phyloP scores from a whole-genome alignment of 1,140 invertebrate species.

The Gonatopus flavifemur region DNA sequence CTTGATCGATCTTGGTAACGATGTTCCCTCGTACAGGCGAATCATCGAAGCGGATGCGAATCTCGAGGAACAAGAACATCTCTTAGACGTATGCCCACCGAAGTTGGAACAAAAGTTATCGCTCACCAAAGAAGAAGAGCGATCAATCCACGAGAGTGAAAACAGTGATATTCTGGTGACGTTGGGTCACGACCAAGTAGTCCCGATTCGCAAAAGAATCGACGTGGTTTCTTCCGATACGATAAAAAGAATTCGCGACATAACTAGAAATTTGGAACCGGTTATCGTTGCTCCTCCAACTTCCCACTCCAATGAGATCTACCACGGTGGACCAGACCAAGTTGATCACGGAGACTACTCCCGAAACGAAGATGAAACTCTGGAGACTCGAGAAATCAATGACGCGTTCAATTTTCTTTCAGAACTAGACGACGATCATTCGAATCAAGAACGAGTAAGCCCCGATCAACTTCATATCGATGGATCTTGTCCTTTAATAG shows the following conservation, averaged over 20 bases:
- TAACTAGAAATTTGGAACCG: slow-evolving; percentile 52
- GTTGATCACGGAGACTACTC: slow-evolving; percentile 13
- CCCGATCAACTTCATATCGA: slow-evolving; percentile 1
- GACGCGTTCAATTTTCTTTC: slow-evolving; percentile 50
- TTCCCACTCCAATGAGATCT: too few species aligned
- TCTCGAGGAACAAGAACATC: slow-evolving; percentile 50
- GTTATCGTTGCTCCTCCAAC: slow-evolving; percentile 37
- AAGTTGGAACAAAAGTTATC: slow-evolving; percentile 52
- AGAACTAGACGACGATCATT: slow-evolving; percentile 44
- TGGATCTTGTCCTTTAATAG: too few species aligned
- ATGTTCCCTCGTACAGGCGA: slow-evolving; percentile 31
- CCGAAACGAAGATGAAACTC: slow-evolving; percentile 31
- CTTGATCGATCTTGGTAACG: slow-evolving; percentile 50
- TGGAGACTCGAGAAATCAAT: slow-evolving; percentile 43
- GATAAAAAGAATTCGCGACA: slow-evolving; percentile 50
- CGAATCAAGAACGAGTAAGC: slow-evolving; percentile 21
- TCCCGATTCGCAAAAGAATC: slow-evolving; percentile 48
- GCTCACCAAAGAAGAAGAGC: slow-evolving; percentile 33
- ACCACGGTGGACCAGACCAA: slow-evolving; percentile 18
- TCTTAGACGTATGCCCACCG: slow-evolving; percentile 52
- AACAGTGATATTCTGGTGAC: slow-evolving; percentile 46
- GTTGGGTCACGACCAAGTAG: slow-evolving; percentile 50
- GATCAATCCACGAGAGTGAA: slow-evolving; percentile 19
- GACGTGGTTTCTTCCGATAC: slow-evolving; percentile 55
- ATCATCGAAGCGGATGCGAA: slow-evolving; percentile 23